Percentiles rank a stretch among this genome's conserved stretches.
Conservation (phyloP, 2,797 vertebrate species). For the Botia almorhae region DNA sequence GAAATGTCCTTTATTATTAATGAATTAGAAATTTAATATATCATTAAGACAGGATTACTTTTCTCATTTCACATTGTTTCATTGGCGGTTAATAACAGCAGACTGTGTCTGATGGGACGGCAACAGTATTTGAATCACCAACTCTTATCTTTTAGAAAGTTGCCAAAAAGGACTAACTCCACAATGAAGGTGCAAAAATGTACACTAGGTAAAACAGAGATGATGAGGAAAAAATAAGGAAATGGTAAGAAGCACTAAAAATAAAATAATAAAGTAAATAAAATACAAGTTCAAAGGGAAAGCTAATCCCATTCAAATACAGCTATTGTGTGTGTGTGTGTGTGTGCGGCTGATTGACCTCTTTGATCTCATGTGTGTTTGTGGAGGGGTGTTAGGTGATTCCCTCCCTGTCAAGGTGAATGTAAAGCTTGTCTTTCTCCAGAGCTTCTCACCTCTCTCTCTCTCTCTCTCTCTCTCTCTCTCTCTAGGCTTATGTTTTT, state of each 20-base stretch:
- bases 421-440: conserved; percentile 41
- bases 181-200: neutral
- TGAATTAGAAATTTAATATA: neutral
- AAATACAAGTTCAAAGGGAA: too few species aligned
- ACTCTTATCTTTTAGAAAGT: neutral
- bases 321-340: too few species aligned
- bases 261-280: too few species aligned
- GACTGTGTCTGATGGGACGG: neutral
- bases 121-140: neutral
- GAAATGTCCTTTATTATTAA: too few species aligned
- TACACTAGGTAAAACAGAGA: neutral
- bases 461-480: too few species aligned
- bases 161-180: neutral
- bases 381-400: neutral
- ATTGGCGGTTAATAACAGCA: neutral
- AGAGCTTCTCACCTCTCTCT: conserved; percentile 19
- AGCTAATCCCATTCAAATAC: too few species aligned
- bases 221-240: neutral
- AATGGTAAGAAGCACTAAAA: too few species aligned
- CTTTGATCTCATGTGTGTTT: conserved; percentile 55
- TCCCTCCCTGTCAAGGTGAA: conserved; percentile 37
- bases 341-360: conserved; percentile 15
- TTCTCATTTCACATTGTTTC: neutral
- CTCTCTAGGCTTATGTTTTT: conserved; percentile 8
- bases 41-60: neutral